Evolutionary conservation across 1,140 invertebrate genomes (phyloP).

Genomic region (Phortica variegata): DNA sequence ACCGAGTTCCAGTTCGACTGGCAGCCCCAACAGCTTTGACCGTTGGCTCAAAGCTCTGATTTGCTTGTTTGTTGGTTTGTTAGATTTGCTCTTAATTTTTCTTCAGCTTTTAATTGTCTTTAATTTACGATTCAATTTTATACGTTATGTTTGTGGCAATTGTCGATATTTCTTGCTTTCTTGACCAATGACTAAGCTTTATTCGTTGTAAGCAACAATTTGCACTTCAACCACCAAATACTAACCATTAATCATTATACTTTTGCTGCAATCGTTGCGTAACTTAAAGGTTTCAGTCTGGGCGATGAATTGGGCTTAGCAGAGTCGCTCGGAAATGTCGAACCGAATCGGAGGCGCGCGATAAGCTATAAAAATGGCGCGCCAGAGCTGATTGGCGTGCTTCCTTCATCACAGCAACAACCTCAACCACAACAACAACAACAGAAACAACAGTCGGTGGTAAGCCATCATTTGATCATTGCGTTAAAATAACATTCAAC

Average conservation of each 20-base stretch:
- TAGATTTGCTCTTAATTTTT: no score
- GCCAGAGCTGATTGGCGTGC: constrained; percentile 36
- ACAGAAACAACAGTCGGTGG: neutral
- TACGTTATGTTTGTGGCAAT: constrained; percentile 23
- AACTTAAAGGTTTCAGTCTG: constrained; percentile 71
- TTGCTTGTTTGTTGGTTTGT: no score
- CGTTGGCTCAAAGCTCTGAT: no score
- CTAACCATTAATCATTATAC: constrained; percentile 11
- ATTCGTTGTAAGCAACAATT: no score
- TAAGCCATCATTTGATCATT: neutral
- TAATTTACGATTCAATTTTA: neutral
- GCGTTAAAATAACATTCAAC: neutral
- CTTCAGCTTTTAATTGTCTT: constrained; percentile 33
- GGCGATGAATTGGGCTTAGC: constrained; percentile 81
- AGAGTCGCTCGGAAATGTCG: constrained; percentile 74
- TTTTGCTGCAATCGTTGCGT: no score
- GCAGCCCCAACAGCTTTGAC: constrained; percentile 14
- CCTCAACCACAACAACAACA: constrained; percentile 13
- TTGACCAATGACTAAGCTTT: constrained; percentile 38
- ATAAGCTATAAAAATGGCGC: constrained; percentile 61
- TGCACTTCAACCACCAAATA: neutral
- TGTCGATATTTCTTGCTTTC: constrained; percentile 10
- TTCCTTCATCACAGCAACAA: constrained; percentile 38
- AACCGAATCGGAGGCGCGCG: constrained; percentile 68
- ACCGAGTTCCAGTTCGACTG: constrained; percentile 10